Evolutionary conservation across 92 coral and sea anemone genomes (phyloP), one percentile per base, ranked within the genome.

Genomic region (Blastomussa wellsi): DNA sequence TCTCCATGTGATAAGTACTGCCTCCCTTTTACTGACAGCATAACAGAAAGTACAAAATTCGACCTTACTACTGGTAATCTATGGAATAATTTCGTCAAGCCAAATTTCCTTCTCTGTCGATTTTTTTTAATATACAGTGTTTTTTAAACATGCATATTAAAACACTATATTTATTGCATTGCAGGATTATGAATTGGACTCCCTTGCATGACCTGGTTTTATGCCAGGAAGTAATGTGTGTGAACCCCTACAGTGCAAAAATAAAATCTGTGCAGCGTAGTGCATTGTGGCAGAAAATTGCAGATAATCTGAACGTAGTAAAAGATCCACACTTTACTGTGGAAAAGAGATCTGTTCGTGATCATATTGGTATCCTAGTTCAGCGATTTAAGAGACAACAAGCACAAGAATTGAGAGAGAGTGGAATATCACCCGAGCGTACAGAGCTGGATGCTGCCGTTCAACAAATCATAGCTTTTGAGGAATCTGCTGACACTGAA

Each of bases 401-500:
- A 28, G 76, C 86, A 24, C 42, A 28, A 64, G 90, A 77, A 38
- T 69, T 82, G 68, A 88, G 62, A 53, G 83, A 88, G 53, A 88
- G 88, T 77, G 87, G 84, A 29, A 77, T 47, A 42, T 82, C 84
- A 71, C 91, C 91, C 0, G 67, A 77, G 76, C 84, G 57, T 36
- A 83, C 81, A 8, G 91, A 83, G 76, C 19, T 88, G 70, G 91
- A 83, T 41, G 77, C 65, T 74, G 83, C 89, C 0, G 41, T 83
- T n/a, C 88, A 88, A 29, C 88, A 88, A 68, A 83, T 83, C 28
- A 88, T 88, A 36, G 88, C 87, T 14, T 38, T 83, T 80, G 81
- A 82, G 79, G 91, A 88, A 70, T 88, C 84, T 36, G 70, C 91
- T 52, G 91, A 88, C 44, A 64, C 82, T 32, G 84, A 82, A 38